Percentiles rank a stretch among this genome's conserved stretches.
Evolutionary conservation across 2,797 vertebrate genomes (phyloP).

Genomic region (Cryptoprocta ferox): DNA sequence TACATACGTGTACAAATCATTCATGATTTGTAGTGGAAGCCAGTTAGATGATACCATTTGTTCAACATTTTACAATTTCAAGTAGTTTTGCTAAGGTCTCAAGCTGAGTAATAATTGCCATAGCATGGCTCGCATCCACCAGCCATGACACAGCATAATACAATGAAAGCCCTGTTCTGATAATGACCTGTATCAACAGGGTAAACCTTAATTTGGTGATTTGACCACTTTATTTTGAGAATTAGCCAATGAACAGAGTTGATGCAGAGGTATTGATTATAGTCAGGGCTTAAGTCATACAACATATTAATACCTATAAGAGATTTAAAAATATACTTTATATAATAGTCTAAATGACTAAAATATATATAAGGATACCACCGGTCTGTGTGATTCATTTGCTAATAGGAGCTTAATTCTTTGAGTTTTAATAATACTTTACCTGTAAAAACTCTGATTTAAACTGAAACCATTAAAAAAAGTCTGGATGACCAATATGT

Average conservation of each 20-base stretch:
- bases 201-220: background rate
- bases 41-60: background rate
- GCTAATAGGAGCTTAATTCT: background rate
- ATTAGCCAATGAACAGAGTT: background rate
- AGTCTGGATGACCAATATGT: background rate
- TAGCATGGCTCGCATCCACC: background rate
- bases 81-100: background rate
- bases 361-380: background rate
- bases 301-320: background rate
- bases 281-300: background rate
- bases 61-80: background rate
- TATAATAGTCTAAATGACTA: background rate
- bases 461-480: background rate
- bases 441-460: background rate
- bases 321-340: background rate
- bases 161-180: background rate
- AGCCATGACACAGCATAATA: background rate
- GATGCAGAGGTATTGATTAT: background rate
- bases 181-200: background rate
- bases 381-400: background rate
- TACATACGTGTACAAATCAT: no score
- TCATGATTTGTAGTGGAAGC: background rate
- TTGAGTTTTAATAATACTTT: background rate
- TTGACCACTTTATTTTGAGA: background rate
- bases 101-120: background rate